These are phyloP conservation scores for Aproaerema taeniolella DNA, from an alignment of 2,888 invertebrate species.

Conservation along the genomic window DNA sequence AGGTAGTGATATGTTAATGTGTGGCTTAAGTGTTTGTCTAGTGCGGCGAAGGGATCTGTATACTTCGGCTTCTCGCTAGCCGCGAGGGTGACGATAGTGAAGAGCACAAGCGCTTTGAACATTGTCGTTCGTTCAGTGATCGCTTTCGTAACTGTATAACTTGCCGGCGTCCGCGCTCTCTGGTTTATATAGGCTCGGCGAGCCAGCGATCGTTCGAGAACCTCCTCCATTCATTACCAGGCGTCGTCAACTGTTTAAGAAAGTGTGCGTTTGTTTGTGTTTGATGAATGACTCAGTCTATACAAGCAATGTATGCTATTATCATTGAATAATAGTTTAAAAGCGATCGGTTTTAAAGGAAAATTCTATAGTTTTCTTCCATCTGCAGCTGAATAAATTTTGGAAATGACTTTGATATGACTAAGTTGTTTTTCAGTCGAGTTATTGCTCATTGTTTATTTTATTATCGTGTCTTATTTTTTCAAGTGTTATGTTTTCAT, in stretches of 20 bases:
- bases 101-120: slow-evolving; percentile 42
- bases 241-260: slow-evolving; percentile 43
- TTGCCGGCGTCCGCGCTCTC: slow-evolving; percentile 30
- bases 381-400: no score
- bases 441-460: no score
- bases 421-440: no score
- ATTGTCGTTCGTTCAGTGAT: slow-evolving; percentile 34
- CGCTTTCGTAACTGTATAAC: slow-evolving; percentile 39
- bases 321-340: no score
- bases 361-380: no score
- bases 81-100: slow-evolving; percentile 39
- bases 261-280: slow-evolving; percentile 10
- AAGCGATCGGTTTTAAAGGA: no score
- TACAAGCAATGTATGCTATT: no score
- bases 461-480: no score
- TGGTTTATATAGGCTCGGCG: slow-evolving; percentile 60
- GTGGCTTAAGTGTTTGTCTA: slow-evolving; percentile 58
- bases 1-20: slow-evolving; percentile 54
- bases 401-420: no score
- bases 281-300: no score
- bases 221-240: slow-evolving; percentile 54
- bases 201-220: slow-evolving; percentile 59
- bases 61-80: slow-evolving; percentile 28
- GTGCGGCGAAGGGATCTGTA: slow-evolving; percentile 52
- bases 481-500: no score